Base-by-base conservation (phyloP, 2,888 invertebrate species). In the Acrobasis consociella region DNA sequence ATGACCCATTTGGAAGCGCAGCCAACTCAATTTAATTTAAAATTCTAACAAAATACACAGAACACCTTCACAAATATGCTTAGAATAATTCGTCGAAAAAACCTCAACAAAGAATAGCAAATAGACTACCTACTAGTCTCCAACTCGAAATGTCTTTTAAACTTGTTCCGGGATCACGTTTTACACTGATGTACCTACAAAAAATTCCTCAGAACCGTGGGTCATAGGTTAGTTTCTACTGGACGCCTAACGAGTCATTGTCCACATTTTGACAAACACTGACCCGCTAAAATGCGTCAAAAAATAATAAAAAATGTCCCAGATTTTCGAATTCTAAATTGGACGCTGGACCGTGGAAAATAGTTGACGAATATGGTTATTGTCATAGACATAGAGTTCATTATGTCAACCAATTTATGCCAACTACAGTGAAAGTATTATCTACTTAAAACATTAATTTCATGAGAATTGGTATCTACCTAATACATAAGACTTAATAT, bases 221-320 rank as follows among this genome's bases (percentile, higher is more conserved):
- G 85, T 85, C 86, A 85, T 13, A 69, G 71, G 81, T 78, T 65
- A 76, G 55, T 55, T 49, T 55, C 55, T 42, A 52, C 53, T n/a
- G 60, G 39, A 53, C 65, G 68, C 67, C 75, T 87, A 86, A 87
- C 86, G 84, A 86, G 76, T 71, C 72, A 86, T 86, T 87, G 87
- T 87, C 78, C 81, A 65, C 64, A 60, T 42, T 68, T 69, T 72
- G 75, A 72, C 72, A 74, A 75, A 72, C 51, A 61, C 62, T 31
- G 59, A 38, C 37, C 39, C 55, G 46, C 49, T 22, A 63, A 56
- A 64, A 42, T 39, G 63, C 58, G 61, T 55, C 53, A 61, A 37
- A 62, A 62, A 17, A n/a, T 11, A 31, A 49, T 55, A 55, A 53
- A 62, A 63, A 49, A 46, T 49, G 53, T 59, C 22, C 62, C 53